phyloP scores from a whole-genome alignment of 1,140 invertebrate genomes.

The Drosophila nikananu region DNA sequence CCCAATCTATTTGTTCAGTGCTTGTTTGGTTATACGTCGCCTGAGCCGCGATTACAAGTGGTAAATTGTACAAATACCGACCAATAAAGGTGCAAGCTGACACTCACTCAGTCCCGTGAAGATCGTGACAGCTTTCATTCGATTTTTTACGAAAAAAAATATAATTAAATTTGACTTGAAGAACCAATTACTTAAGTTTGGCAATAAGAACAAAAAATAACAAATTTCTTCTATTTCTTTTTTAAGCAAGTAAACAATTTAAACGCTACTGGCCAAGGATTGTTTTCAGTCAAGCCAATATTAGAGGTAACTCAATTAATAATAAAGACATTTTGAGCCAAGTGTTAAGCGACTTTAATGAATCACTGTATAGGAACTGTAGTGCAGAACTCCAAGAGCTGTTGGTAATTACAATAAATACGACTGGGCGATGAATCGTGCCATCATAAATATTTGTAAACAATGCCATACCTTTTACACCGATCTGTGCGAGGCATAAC shows the following conservation, averaged over 20 bases:
- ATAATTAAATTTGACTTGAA: background rate
- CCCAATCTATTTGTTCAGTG: slow-evolving; percentile 39
- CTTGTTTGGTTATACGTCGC: slow-evolving; percentile 19
- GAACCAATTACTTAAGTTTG: background rate
- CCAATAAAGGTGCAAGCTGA: slow-evolving; percentile 39
- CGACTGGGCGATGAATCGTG: slow-evolving; percentile 64
- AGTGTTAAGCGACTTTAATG: background rate
- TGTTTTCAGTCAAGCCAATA: background rate
- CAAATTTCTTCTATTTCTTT: background rate
- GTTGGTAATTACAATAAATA: slow-evolving; percentile 75
- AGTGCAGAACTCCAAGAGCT: slow-evolving; percentile 14
- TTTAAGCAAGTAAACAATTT: background rate
- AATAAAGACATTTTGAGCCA: background rate
- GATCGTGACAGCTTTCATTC: background rate
- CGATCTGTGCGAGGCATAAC: slow-evolving; percentile 25
- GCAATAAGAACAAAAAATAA: too few species aligned
- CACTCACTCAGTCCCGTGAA: background rate
- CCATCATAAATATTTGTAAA: slow-evolving; percentile 63
- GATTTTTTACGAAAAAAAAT: background rate
- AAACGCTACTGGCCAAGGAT: background rate
- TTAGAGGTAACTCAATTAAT: background rate
- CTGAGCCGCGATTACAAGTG: slow-evolving; percentile 53
- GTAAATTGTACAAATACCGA: slow-evolving; percentile 75
- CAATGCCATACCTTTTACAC: slow-evolving; percentile 22
- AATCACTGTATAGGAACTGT: background rate